Evolutionary conservation across 1,140 invertebrate species (phyloP).

Genomic region (Brachionus manjavacas): DNA sequence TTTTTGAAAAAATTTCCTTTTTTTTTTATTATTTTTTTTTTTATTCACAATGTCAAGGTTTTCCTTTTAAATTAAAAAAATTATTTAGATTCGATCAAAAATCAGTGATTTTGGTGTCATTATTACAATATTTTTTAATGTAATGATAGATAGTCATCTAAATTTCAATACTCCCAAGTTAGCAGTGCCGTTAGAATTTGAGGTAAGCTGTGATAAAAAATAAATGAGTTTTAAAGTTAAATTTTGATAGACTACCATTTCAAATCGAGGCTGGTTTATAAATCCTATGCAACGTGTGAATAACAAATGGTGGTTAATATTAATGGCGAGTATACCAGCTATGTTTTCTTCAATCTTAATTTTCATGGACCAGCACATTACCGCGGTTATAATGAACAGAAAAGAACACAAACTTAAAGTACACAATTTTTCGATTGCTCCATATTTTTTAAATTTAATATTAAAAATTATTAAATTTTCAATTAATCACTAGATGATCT

Average conservation of each 20-base stretch:
- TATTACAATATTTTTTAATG: conserved; percentile 89
- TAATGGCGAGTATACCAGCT: conserved; percentile 79
- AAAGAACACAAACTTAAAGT: conserved; percentile 91
- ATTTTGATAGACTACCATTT: conserved; percentile 65
- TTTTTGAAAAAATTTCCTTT: too few species aligned
- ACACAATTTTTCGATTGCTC: background rate
- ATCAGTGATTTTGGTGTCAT: conserved; percentile 85
- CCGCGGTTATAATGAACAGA: conserved; percentile 92
- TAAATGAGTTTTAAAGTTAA: background rate
- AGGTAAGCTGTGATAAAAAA: background rate
- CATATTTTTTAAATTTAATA: background rate
- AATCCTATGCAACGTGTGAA: conserved; percentile 66
- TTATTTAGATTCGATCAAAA: background rate
- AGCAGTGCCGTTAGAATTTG: conserved; percentile 65
- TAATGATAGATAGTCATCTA: conserved; percentile 72
- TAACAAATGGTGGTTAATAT: conserved; percentile 73
- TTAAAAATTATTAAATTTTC: background rate
- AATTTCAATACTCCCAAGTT: conserved; percentile 89
- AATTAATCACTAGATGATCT: too few species aligned
- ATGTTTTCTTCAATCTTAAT: conserved; percentile 90
- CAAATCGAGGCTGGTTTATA: conserved; percentile 79
- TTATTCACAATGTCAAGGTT: too few species aligned
- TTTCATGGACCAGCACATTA: conserved; percentile 99
- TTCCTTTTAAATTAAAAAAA: background rate
- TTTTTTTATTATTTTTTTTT: too few species aligned